Evolutionary conservation across 2,888 invertebrate genomes (phyloP), one percentile per base, ranked within the genome.

Genomic region (Punctoribates punctum): DNA sequence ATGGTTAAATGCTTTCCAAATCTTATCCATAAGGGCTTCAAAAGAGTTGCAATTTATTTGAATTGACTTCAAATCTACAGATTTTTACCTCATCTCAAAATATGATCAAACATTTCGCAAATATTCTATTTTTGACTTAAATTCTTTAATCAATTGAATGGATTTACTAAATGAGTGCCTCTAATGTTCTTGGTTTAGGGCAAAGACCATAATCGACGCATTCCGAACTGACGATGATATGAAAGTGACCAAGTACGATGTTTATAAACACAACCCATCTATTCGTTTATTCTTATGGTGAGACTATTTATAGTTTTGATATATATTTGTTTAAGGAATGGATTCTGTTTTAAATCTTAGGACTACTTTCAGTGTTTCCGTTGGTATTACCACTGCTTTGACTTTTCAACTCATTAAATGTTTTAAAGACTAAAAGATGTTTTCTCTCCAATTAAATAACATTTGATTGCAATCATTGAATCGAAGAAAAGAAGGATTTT

Each of bases 231-330:
- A 83, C 79, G 80, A 82, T 9, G 81, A 83, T 38, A 82, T 84
- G 48, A 80, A 79, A 62, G 83, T 85, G 29, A 80, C 81, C 4
- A 82, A 83, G 51, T 85, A 85, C 80, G 84, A 80, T 75, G 79
- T 82, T n/a, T 82, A 84, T 81, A 83, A 80, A 77, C 84, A 85
- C 79, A 83, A 83, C 4, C 80, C 80, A 1, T 76, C 81, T 6
- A 79, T 81, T n/a, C 81, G 81, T 77, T 78, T 82, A 23, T 73
- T 82, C 48, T 70, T 85, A 20, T 84, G 83, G 84, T 84, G 79
- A 77, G 81, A 27, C 20, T 65, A 57, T 57, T 20, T 20, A 54
- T 54, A 54, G 54, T 17, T n/a, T 8, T 20, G n/a, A 6, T 29
- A 3, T 62, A 20, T 29, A 4, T 74, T 25, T 67, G n/a, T 72